Conservation (phyloP, 2,113 vertebrate genomes). For the Catharus minimus region DNA sequence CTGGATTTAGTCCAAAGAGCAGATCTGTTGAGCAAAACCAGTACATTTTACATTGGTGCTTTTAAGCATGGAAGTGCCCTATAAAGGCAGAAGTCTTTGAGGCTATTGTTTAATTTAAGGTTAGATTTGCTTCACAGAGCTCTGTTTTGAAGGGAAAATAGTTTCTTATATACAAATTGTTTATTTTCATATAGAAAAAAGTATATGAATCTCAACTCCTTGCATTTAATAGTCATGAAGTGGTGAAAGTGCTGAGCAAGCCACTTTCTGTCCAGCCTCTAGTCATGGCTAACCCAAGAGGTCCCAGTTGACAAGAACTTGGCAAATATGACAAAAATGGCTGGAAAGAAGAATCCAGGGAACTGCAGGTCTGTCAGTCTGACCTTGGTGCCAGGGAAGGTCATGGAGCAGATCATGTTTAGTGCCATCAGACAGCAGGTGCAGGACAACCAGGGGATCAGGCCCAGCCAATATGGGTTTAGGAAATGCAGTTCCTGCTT, state of each 20-base stretch:
- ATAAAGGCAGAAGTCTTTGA: background rate
- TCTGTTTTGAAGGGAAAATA: background rate
- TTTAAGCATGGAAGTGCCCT: background rate
- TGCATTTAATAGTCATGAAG: background rate
- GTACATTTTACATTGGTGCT: background rate
- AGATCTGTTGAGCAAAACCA: background rate
- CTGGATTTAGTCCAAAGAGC: conserved; percentile 14
- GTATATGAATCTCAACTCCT: background rate
- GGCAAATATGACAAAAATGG: background rate
- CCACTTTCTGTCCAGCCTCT: background rate
- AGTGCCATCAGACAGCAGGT: background rate
- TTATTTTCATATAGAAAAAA: background rate
- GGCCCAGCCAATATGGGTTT: background rate
- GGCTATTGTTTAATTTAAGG: background rate
- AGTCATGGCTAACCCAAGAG: background rate
- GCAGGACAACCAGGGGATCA: background rate
- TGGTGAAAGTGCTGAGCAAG: background rate
- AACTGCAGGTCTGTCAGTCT: background rate
- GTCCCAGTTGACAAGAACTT: background rate
- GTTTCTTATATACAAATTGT: background rate
- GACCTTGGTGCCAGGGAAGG: accelerated
- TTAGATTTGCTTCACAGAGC: background rate
- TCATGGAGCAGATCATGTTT: background rate
- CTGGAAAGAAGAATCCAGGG: background rate
- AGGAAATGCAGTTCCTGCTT: background rate